A percentile compares a stretch with the other conserved stretches of the same genome.
phyloP scores from a whole-genome alignment of 1,140 invertebrate species.

The Ceratina australensis region DNA sequence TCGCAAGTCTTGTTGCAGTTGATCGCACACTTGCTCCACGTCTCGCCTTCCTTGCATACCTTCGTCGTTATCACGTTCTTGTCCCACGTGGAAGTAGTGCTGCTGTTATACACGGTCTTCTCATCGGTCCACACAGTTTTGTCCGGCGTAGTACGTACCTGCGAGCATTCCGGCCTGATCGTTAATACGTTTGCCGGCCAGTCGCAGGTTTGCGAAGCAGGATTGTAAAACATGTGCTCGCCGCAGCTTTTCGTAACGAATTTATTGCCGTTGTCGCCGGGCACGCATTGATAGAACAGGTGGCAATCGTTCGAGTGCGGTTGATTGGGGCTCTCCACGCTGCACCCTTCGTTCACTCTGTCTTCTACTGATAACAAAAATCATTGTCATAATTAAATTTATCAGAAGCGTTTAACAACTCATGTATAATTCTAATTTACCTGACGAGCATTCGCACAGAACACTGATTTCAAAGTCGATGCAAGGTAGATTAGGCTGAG shows the following conservation, averaged over 20 bases:
- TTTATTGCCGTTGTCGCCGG: constrained; percentile 68
- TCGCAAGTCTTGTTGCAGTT: constrained; percentile 83
- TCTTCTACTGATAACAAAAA: background rate
- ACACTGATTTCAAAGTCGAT: constrained; percentile 88
- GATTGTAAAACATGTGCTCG: constrained; percentile 82
- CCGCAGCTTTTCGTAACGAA: constrained; percentile 82
- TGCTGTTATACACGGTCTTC: background rate
- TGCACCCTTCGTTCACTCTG: constrained; percentile 62
- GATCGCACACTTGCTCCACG: constrained; percentile 82
- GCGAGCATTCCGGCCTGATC: constrained; percentile 82
- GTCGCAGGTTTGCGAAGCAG: constrained; percentile 82
- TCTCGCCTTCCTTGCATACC: constrained; percentile 74
- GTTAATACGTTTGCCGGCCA: constrained; percentile 82
- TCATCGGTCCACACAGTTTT: constrained; percentile 25
- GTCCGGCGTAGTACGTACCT: background rate
- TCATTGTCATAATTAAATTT: background rate
- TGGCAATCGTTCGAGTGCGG: constrained; percentile 81
- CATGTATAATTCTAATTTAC: background rate
- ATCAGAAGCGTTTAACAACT: background rate
- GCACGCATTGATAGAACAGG: constrained; percentile 82
- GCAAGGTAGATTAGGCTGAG: constrained; percentile 77
- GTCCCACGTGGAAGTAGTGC: background rate
- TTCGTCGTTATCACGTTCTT: constrained; percentile 34
- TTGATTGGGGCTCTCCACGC: constrained; percentile 74
- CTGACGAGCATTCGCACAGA: constrained; percentile 82